Evolutionary conservation across 1,140 invertebrate species (phyloP), one percentile per base, ranked within the genome.

Genomic region (Muscidifurax raptorellus): DNA sequence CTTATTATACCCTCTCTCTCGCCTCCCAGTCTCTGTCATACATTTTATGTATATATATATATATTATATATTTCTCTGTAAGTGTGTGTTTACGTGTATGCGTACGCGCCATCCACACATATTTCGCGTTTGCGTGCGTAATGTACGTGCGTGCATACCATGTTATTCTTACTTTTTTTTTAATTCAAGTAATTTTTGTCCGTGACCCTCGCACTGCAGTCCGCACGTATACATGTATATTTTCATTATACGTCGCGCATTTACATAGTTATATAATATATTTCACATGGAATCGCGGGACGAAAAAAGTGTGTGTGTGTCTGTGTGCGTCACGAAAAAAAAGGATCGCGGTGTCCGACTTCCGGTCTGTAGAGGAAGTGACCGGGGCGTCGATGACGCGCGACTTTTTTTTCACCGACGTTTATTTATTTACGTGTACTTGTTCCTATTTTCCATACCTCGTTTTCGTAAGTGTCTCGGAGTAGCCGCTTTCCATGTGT

Each of bases 61-160:
- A 44, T 67, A 69, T 44, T n/a, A 13, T 71, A 80, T 44, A 71
- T 71, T 27, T 30, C 5, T 80, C 27, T 64, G 18, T 74, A 27
- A 18, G 18, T 59, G 5, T 59, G 52, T 36, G 0, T 36, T 4
- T 40, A 10, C 10, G 47, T 77, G 67, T 15, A 6, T 36, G 36
- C 7, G 36, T 40, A 9, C 36, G 36, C 36, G 36, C 36, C 36
- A 40, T 6, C 36, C 36, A 40, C 36, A 40, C 36, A 9, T 40
- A 10, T 40, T 78, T 30, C 76, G n/a, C 36, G 75, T 27, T 40
- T 75, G 52, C 72, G 36, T 71, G 72, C 87, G 85, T 88, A 85
- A 88, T 85, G 86, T 80, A 87, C 86, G 86, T 88, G 86, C 85
- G 87, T 85, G 86, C 85, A n/a, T n/a, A 81, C 87, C 85, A 80